A percentile compares a stretch with the other conserved stretches of the same genome.
Conservation (phyloP, 2,888 invertebrate genomes). For the Parnassius orleans region DNA sequence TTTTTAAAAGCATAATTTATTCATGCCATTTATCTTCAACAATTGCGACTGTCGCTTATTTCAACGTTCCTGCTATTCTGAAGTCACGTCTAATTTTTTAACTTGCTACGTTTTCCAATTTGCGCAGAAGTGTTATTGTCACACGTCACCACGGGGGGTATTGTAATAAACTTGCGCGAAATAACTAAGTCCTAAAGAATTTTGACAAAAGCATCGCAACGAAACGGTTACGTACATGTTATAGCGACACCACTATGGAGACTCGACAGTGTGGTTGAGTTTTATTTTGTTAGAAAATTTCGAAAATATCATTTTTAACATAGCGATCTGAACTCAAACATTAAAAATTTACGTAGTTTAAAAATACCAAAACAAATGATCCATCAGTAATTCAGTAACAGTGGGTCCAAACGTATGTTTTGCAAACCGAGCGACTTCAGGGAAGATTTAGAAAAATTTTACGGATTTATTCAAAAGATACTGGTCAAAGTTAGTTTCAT, state of each 20-base stretch:
- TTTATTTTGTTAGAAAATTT: background rate
- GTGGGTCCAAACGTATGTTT: too few species aligned
- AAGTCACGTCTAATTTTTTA: conserved; percentile 44
- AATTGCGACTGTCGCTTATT: conserved; percentile 34
- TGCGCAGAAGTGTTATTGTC: conserved; percentile 30
- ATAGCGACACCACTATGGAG: background rate
- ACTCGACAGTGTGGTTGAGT: conserved; percentile 6
- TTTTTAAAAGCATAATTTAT: conserved; percentile 25
- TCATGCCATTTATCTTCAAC: conserved; percentile 23
- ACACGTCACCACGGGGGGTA: conserved; percentile 15
- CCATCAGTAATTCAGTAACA: too few species aligned
- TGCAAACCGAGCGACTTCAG: too few species aligned
- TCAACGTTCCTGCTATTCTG: conserved; percentile 38
- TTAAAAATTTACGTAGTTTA: background rate
- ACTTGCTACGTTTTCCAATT: conserved; percentile 40
- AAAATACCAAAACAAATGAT: background rate
- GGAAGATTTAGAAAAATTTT: too few species aligned
- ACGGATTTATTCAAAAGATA: too few species aligned
- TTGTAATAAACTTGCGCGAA: conserved; percentile 25
- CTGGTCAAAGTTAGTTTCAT: too few species aligned
- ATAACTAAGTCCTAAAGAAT: conserved; percentile 16
- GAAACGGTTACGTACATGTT: conserved; percentile 19
- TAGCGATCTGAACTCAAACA: too few species aligned
- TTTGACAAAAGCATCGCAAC: conserved; percentile 20
- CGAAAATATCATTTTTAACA: too few species aligned